Conservation (phyloP, 2,797 vertebrate genomes). For the Eulemur albifrons region DNA sequence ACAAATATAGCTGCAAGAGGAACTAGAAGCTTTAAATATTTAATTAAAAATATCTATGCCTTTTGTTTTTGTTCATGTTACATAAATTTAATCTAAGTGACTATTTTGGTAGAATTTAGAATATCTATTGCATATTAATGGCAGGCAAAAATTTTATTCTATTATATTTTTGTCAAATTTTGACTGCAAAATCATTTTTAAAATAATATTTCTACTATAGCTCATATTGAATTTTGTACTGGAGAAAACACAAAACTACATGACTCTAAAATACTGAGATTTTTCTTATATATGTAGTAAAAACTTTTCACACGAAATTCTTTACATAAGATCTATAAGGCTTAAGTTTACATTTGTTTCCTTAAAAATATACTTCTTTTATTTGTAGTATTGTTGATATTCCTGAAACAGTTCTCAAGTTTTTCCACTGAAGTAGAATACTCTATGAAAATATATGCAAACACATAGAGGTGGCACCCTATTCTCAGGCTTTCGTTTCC, state of each 20-base stretch:
- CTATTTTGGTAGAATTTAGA: slow-evolving; percentile 1
- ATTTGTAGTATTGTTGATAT: not conserved
- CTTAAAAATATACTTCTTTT: not conserved
- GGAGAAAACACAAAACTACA: not conserved
- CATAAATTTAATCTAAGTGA: slow-evolving; percentile 18
- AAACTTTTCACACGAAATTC: not conserved
- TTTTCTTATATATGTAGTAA: not conserved
- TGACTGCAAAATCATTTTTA: not conserved
- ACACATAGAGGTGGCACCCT: not conserved
- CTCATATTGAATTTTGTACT: not conserved
- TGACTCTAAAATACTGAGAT: not conserved
- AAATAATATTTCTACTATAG: not conserved
- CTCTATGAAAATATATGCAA: not conserved
- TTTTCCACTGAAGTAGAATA: not conserved
- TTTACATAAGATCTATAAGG: not conserved
- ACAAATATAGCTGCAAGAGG: slow-evolving; percentile 1
- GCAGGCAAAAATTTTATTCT: not conserved
- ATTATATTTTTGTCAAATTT: not conserved
- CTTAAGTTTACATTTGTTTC: not conserved
- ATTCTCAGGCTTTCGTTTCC: not conserved
- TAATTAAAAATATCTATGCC: slow-evolving; percentile 26
- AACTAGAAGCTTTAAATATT: slow-evolving; percentile 40
- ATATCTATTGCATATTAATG: not conserved
- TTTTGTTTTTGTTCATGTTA: slow-evolving; percentile 54
- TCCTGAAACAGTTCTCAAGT: not conserved